Conservation (phyloP, 2,113 vertebrate genomes). For the Lamprotornis superbus region DNA sequence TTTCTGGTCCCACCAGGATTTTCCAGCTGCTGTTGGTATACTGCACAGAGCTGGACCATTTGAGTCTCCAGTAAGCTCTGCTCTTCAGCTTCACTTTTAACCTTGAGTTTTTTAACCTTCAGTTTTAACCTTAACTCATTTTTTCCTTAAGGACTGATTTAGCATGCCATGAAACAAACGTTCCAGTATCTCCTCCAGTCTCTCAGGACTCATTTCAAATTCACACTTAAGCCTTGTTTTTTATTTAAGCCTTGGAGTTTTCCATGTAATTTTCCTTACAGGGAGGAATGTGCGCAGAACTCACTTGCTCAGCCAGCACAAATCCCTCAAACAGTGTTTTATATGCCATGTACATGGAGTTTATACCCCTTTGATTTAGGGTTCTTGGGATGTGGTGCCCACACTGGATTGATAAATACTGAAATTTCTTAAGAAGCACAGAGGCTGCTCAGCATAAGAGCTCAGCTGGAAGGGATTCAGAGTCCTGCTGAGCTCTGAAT, state of each 20-base stretch:
- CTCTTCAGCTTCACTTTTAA: neutral
- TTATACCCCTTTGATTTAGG: neutral
- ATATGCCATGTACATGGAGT: rapidly evolving
- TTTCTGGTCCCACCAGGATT: neutral
- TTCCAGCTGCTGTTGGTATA: neutral
- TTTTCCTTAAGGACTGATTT: neutral
- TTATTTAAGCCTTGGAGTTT: neutral
- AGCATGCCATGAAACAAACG: neutral
- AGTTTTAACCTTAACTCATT: neutral
- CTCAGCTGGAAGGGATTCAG: neutral
- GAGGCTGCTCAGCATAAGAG: neutral
- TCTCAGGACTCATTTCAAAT: neutral
- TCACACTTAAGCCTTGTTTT: constrained; percentile 1
- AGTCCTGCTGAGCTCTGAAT: neutral
- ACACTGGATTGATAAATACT: neutral
- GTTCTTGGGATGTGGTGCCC: neutral
- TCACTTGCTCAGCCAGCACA: neutral
- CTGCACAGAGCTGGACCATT: neutral
- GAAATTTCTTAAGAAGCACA: neutral
- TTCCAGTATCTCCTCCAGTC: neutral
- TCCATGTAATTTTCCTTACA: neutral
- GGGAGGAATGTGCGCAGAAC: neutral
- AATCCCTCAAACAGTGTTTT: neutral
- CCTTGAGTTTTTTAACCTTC: neutral
- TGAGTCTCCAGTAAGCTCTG: neutral